A percentile compares a stretch with the other conserved stretches of the same genome.
These are phyloP conservation scores for Chloroclystis v-ata DNA, from an alignment of 2,888 invertebrate genomes.

Conservation along the genomic window DNA sequence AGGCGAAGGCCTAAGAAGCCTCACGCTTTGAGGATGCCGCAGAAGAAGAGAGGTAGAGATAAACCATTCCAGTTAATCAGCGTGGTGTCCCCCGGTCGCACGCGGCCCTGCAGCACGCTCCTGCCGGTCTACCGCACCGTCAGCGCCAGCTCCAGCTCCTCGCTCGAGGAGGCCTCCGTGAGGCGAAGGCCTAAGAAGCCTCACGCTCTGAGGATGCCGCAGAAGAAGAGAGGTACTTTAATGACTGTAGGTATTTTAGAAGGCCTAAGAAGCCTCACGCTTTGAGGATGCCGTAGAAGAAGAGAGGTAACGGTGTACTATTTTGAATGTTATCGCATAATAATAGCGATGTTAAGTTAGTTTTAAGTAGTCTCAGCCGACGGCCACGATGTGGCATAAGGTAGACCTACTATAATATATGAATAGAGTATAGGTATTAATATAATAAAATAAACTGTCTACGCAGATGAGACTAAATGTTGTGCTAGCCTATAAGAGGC, in stretches of 20 bases:
- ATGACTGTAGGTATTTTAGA: not conserved
- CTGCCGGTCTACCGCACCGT: conserved; percentile 65
- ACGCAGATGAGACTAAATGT: too few species aligned
- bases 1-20: conserved; percentile 66
- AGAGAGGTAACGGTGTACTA: not conserved
- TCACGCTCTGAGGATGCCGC: conserved; percentile 64
- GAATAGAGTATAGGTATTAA: too few species aligned
- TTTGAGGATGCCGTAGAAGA: not conserved
- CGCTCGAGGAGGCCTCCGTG: conserved; percentile 59
- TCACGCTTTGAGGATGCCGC: conserved; percentile 64
- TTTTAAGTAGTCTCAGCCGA: too few species aligned
- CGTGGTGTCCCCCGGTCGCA: conserved; percentile 69
- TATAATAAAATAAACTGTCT: too few species aligned
- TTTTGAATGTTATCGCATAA: too few species aligned
- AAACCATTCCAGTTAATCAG: conserved; percentile 57
- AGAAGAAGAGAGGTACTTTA: conserved; percentile 67
- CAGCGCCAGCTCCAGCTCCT: conserved; percentile 68
- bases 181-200: conserved; percentile 66
- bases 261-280: too few species aligned
- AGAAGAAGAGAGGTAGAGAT: conserved; percentile 61
- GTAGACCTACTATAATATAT: too few species aligned
- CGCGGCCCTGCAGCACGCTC: conserved; percentile 65
- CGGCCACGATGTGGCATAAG: too few species aligned
- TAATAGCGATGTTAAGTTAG: too few species aligned
- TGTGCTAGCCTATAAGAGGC: too few species aligned